Base-by-base conservation (phyloP, 2,888 invertebrate species). In the Argynnis bischoffii region DNA sequence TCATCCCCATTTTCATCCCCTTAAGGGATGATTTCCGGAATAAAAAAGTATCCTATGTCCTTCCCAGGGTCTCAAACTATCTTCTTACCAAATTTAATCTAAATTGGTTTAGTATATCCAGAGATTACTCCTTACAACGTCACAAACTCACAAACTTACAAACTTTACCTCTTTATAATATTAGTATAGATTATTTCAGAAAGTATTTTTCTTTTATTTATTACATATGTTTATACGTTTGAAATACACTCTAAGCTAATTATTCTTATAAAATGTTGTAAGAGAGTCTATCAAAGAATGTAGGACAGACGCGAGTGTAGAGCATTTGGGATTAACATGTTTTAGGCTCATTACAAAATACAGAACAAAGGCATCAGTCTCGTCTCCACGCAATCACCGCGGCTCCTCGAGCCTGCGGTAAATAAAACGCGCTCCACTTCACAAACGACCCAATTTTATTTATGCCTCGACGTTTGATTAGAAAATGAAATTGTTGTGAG, bases 361-460 rank as follows among this genome's bases (percentile, higher is more conserved):
- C 31, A 59, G 18, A 63, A 59, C 67, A 55, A 64, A 67, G 59
- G 41, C 14, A 35, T 13, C 21, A 21, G 53, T 18, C 35, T 11
- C 18, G 41, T 46, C 41, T 14, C n/a, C 55, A 18, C 53, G 57
- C 21, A 53, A 63, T 55, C 63, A 56, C 18, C n/a, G 53, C 60
- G 61, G 14, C 47, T 54, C 47, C 14, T 18, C 48, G 14, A 57
- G 15, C 31, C 53, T 48, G 59, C 41, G 64, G 55, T 48, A 54
- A 67, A 48, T 55, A 60, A 68, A 64, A 48, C 59, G 54, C 67
- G 67, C 67, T 55, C 26, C 50, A 50, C 26, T 60, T 59, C 50
- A 55, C 50, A 35, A 48, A 59, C 55, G 59, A 59, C 21, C 50
- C 47, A 59, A 50, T 59, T 57, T 51, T 56, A 41, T 68, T 51